Base-by-base conservation (phyloP, 2,113 vertebrate genomes). In the Megaleporinus macrocephalus region DNA sequence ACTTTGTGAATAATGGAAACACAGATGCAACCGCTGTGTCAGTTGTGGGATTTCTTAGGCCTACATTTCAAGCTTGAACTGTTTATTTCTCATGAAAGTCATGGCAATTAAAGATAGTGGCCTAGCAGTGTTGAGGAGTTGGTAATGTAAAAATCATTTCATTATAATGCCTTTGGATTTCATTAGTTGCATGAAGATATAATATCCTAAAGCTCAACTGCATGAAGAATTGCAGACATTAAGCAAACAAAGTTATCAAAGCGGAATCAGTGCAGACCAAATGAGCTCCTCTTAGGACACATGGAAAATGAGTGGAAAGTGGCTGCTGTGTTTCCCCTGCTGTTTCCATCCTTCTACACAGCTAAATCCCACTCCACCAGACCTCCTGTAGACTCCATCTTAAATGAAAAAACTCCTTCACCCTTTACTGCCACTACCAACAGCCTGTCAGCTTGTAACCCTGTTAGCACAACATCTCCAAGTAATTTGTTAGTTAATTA, bases 261-360 rank as follows among this genome's bases (percentile, higher is more conserved):
- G 51, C 16, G 41, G 4, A 53, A 66, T 24, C 65, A 33, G n/a
- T 24, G 16, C n/a, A 68, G 18, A 65, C 62, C 2, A 11, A 36
- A 78, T 33, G 27, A 66, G 5, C 11, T 66, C 20, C 12, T 51
- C 49, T 13, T 24, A 29, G 13, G 30, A 15, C 15, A 79, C 30
- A 71, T 44, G 51, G 33, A 57, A 69, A 44, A 71, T 29, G 11
- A 70, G 70, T 70, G 4, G 20, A 69, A 55, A 36, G 27, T 30
- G 30, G 65, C 29, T 68, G 65, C 65, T 68, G 65, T 22, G 30
- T 36, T 68, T 68, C 65, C 30, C 24, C 15, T 76, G 27, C 18
- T 70, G 30, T 79, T 41, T 57, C 4, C 30, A 20, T 68, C 29
- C 27, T 57, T 26, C n/a, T 22, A 55, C 62, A 53, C 15, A 18